Base-by-base conservation (phyloP, 2,888 invertebrate species). In the Luperina nickerlii region DNA sequence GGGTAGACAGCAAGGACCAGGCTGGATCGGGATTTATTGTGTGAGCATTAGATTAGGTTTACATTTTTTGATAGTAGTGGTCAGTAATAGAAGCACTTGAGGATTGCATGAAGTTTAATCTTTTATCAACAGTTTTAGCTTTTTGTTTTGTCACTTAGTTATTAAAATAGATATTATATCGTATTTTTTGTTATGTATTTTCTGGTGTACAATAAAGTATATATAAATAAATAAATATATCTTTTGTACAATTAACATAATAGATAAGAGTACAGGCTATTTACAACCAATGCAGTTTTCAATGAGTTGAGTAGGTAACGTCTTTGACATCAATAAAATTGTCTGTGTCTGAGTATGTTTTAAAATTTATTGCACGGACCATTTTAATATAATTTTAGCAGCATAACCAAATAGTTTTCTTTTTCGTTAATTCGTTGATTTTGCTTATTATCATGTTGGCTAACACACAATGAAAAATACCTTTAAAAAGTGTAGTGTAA, bases 41-140 rank as follows among this genome's bases (percentile, higher is more conserved):
- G 20, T 20, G 0, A 73, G 24, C 32, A 24, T 60, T 57, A 8
- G 15, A 1, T 48, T 48, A 1, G n/a, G n/a, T 60, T 32, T 4
- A 20, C 5, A 60, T 45, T 24, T 75, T 45, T 51, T 38, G 51
- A 32, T 38, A 60, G 32, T 60, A 32, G 32, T 60, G 38, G 13
- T 38, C n/a, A 13, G 8, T 76, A n/a, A 48, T 48, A 18, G 3
- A 24, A 11, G 45, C 9, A 24, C 62, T 51, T 38, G 63, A 42
- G 13, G 45, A 42, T 45, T 2, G 62, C 51, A 20, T 42, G 1
- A 18, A 48, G n/a, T 24, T 54, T 38, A n/a, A 32, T 73, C 18
- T 32, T 27, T 75, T 60, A 75, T 57, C 74, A 74, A 57, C 27
- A 27, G 24, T 45, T 24, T 60, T 18, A 11, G 27, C 4, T 75